Conservation (phyloP, 2,797 vertebrate species). For the Xenops minutus region DNA sequence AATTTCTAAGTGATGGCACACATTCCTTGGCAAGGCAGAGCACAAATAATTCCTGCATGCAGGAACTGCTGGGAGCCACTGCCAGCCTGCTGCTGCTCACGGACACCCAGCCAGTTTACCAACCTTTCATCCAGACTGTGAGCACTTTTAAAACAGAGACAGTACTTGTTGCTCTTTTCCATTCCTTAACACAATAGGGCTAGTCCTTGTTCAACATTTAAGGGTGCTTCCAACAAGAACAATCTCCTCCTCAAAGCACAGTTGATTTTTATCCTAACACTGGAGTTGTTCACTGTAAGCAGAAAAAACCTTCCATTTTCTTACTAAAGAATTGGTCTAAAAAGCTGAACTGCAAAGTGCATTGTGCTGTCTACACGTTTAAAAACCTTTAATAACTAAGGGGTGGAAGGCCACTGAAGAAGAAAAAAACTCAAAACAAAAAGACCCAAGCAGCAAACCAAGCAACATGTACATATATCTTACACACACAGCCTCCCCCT, state of each 20-base stretch:
- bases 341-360: not conserved
- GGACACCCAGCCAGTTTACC: not conserved
- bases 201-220: slow-evolving; percentile 14
- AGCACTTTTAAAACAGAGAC: slow-evolving; percentile 2
- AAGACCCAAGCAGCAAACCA: not conserved
- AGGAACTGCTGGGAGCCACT: slow-evolving; percentile 25
- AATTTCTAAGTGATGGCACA: not conserved
- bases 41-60: not conserved
- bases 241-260: not conserved
- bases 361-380: not conserved
- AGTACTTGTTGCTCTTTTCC: slow-evolving; percentile 19
- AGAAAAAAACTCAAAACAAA: not conserved
- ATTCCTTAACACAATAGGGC: not conserved
- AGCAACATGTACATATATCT: not conserved
- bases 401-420: not conserved
- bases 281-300: not conserved
- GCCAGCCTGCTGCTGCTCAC: slow-evolving; percentile 1
- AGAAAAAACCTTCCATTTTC: not conserved
- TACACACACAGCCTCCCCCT: not conserved
- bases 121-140: not conserved
- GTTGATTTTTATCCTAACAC: not conserved
- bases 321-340: not conserved
- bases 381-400: not conserved
- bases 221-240: slow-evolving; percentile 2
- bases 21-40: slow-evolving; percentile 35